A percentile compares a stretch with the other conserved stretches of the same genome.
Evolutionary conservation across 2,888 invertebrate genomes (phyloP).

Genomic region (Ophion ventricosus): DNA sequence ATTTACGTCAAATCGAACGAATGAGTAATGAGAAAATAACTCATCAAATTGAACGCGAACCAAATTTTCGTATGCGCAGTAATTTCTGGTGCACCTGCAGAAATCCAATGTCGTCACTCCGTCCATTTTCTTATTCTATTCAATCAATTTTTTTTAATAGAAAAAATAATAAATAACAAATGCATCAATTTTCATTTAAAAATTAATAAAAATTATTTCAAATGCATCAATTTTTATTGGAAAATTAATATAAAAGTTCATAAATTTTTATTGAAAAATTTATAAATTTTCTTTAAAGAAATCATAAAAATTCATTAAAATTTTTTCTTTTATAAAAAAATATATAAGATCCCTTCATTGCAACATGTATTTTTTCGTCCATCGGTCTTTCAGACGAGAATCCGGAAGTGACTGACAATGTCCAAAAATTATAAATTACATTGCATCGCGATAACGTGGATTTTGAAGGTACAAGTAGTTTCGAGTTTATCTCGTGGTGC

Average conservation of each 20-base stretch:
- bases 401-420: no score
- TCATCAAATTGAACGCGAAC: slow-evolving; percentile 52
- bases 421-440: neutral
- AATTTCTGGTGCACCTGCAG: neutral
- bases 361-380: neutral
- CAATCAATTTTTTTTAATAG: no score
- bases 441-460: neutral
- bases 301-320: no score
- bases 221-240: no score
- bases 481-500: neutral
- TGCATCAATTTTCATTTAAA: no score
- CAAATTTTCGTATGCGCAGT: neutral
- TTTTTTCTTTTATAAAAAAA: no score
- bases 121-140: neutral
- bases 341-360: no score
- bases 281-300: no score
- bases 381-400: neutral
- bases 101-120: neutral
- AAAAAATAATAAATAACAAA: no score
- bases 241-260: no score
- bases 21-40: slow-evolving; percentile 30
- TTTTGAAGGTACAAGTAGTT: neutral
- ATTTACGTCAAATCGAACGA: slow-evolving; percentile 18
- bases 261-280: no score
- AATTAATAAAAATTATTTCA: no score